Base-by-base conservation (phyloP, 2,113 vertebrate species). In the Notothenia coriiceps region DNA sequence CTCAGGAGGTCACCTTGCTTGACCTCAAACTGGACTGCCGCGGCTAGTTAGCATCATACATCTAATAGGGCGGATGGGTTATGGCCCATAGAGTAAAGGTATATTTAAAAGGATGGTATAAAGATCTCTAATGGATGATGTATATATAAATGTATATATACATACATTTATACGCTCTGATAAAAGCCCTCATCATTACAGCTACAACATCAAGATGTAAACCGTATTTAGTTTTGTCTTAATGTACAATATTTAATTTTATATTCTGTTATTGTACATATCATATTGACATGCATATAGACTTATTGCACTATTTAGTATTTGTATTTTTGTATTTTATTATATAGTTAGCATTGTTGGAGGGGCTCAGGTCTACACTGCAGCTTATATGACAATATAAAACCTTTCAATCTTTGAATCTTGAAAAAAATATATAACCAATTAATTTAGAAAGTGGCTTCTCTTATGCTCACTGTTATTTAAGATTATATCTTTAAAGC, bases 11-110 rank as follows among this genome's bases (percentile, higher is more conserved):
- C 86, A 90, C 84, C 82, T 91, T 90, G 82, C 81, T 77, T 84
- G 88, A 91, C 91, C 88, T 88, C 75, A 85, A 82, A 82, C 75
- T 73, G 84, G 76, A 77, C 80, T 86, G 83, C 86, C 74, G 87
- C 84, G 74, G 83, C 81, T 82, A 75, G 77, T 91, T 89, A 87
- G 82, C 88, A 83, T 92, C 91, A 90, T 35, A 69, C 63, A 74
- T 43, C 83, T 77, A 50, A 80, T 75, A 64, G 70, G 83, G 84
- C 76, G n/a, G 52, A 55, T 20, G 0, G 40, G 83, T 87, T 76
- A 77, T 72, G 70, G 77, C 86, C 77, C 70, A 14, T 3, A 25
- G 66, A 83, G 77, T 86, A 64, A 83, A 69, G 61, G 83, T 75
- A 35, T 54, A 40, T 9, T 20, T 15, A 6, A 51, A 33, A 40